Base-by-base conservation (phyloP, 2,888 invertebrate genomes). In the Stomorhina lunata region DNA sequence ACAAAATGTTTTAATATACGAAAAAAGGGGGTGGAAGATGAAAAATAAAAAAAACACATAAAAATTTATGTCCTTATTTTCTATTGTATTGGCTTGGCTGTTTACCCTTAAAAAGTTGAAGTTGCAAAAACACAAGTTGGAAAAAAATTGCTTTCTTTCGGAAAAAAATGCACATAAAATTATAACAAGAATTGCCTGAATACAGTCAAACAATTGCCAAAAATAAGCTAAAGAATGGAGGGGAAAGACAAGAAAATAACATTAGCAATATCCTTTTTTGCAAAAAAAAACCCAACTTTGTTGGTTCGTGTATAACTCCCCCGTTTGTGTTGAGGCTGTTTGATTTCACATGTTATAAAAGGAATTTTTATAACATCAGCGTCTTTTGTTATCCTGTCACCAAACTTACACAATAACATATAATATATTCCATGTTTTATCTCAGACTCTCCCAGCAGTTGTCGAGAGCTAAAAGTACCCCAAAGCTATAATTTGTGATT, bases 281-380 rank as follows among this genome's bases (percentile, higher is more conserved):
- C 12, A 29, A 50, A 68, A 32, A 29, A 48, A 65, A 34, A 10
- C 12, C 69, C 37, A 55, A 48, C 37, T 45, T n/a, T n/a, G n/a
- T n/a, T n/a, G n/a, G n/a, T n/a, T n/a, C n/a, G n/a, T n/a, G n/a
- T n/a, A n/a, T n/a, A n/a, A n/a, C n/a, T 37, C 9, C 7, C 25
- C 10, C 17, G 7, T 5, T 15, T 22, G 6, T 15, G 25, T 7
- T 17, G 2, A 45, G 9, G 34, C 15, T 17, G 48, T 57, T 32
- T 77, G 66, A 59, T 75, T 68, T 66, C 2, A 15, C 34, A 32
- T 43, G 50, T 32, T 34, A 71, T 55, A 73, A 57, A 76, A 73
- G 32, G 37, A 75, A 82, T 75, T 82, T 82, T 82, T 82, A 77
- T 82, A 82, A 69, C 75, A 50, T 78, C 81, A 78, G 81, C 63